Evolutionary conservation across 2,797 vertebrate species (phyloP).

Genomic region (Pteronotus mesoamericanus): DNA sequence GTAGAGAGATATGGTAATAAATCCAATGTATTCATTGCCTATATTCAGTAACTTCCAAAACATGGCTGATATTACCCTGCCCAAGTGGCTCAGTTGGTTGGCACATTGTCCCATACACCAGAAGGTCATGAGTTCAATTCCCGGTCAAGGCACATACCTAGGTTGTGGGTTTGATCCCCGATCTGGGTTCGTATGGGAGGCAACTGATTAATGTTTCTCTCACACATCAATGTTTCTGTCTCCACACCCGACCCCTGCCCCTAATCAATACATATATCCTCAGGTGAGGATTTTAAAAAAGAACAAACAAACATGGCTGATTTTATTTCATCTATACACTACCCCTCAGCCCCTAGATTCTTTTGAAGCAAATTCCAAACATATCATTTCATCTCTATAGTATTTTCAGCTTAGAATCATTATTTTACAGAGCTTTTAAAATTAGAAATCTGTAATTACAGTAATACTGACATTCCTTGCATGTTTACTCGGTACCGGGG

Average conservation of each 20-base stretch:
- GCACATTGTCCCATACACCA: not conserved
- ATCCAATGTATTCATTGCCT: not conserved
- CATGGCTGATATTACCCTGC: not conserved
- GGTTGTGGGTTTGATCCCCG: not conserved
- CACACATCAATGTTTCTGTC: not conserved
- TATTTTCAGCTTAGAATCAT: conserved; percentile 39
- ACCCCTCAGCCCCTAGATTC: not conserved
- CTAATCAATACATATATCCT: not conserved
- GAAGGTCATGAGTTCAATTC: not conserved
- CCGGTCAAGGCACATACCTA: not conserved
- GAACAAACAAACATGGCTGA: not conserved
- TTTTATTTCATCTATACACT: not conserved
- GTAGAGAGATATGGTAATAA: not conserved
- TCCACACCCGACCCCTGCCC: too few species aligned
- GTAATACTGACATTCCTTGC: not conserved
- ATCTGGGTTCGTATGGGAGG: not conserved
- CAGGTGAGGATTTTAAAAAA: not conserved
- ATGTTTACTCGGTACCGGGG: not conserved
- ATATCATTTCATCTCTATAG: not conserved
- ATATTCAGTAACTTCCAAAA: not conserved
- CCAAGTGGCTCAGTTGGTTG: not conserved
- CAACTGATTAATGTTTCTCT: not conserved
- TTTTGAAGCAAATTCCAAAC: conserved; percentile 46
- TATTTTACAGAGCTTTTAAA: not conserved
- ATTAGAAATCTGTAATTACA: not conserved